phyloP scores from a whole-genome alignment of 2,797 vertebrate genomes.

The Prionace glauca region DNA sequence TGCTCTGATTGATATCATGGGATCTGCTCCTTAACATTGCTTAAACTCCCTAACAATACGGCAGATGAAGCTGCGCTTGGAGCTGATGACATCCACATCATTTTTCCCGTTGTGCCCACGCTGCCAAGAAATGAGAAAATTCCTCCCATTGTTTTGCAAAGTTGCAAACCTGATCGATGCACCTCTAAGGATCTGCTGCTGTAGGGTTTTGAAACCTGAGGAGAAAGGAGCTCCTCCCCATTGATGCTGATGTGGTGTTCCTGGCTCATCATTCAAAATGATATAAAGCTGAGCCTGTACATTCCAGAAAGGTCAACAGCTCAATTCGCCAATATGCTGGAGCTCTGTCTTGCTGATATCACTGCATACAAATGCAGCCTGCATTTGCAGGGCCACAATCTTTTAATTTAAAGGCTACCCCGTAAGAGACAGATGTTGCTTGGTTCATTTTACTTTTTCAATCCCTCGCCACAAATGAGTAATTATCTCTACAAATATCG shows the following conservation, averaged over 20 bases:
- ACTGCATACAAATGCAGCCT: not conserved
- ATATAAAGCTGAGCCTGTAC: not conserved
- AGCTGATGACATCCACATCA: no score
- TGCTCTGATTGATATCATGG: no score
- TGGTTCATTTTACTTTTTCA: not conserved
- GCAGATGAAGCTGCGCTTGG: no score
- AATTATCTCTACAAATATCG: not conserved
- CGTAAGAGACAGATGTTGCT: not conserved
- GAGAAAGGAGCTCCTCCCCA: not conserved
- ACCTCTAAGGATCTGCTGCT: no score
- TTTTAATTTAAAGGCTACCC: not conserved
- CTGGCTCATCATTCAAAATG: not conserved
- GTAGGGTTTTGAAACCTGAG: not conserved
- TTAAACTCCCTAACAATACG: no score
- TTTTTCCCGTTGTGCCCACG: no score
- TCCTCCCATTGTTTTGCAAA: not conserved
- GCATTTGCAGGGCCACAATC: not conserved
- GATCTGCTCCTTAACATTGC: no score
- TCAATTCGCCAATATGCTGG: not conserved
- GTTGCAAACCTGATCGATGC: not conserved
- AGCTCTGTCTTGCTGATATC: not conserved
- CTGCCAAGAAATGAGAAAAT: no score
- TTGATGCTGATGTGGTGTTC: not conserved
- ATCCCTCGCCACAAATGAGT: not conserved
- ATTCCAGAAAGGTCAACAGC: not conserved